phyloP scores from a whole-genome alignment of 2,888 invertebrate genomes.

The Drosophila emarginata region DNA sequence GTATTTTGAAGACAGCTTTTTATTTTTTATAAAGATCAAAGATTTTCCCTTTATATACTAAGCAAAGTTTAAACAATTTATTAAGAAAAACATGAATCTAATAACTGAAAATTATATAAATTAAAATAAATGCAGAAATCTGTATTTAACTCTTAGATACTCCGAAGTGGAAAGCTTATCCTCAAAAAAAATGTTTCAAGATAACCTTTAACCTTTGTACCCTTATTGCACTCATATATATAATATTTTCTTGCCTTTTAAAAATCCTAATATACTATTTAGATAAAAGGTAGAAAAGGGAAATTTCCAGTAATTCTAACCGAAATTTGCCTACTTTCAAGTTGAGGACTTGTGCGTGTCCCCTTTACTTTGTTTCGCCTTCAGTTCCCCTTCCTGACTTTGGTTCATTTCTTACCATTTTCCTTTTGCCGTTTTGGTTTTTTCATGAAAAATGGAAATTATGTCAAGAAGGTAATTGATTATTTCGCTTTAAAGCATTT shows the following conservation, averaged over 20 bases:
- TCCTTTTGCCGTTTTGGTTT: slow-evolving; percentile 64
- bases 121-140: too few relatives aligned
- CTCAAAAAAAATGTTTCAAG: too few relatives aligned
- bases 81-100: too few relatives aligned
- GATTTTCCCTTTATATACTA: too few relatives aligned
- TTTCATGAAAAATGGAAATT: slow-evolving; percentile 81
- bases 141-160: too few relatives aligned
- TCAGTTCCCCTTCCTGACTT: slow-evolving; percentile 24
- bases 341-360: slow-evolving; percentile 11
- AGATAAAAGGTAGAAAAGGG: not conserved
- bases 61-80: too few relatives aligned
- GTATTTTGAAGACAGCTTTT: too few relatives aligned
- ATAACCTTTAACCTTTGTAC: too few relatives aligned
- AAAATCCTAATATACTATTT: not conserved
- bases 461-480: slow-evolving; percentile 82
- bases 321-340: slow-evolving; percentile 26
- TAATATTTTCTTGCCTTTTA: not conserved
- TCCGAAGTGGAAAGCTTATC: too few relatives aligned
- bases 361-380: slow-evolving; percentile 30
- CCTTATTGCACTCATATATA: too few relatives aligned
- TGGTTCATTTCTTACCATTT: slow-evolving; percentile 46
- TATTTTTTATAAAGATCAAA: too few relatives aligned
- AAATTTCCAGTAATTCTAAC: not conserved
- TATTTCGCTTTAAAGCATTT: slow-evolving; percentile 81
- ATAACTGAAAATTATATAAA: too few relatives aligned